Percentiles rank a stretch among this genome's conserved stretches.
These are phyloP conservation scores for Epinephelus awoara DNA, from an alignment of 2,797 vertebrate species.

Conservation along the genomic window DNA sequence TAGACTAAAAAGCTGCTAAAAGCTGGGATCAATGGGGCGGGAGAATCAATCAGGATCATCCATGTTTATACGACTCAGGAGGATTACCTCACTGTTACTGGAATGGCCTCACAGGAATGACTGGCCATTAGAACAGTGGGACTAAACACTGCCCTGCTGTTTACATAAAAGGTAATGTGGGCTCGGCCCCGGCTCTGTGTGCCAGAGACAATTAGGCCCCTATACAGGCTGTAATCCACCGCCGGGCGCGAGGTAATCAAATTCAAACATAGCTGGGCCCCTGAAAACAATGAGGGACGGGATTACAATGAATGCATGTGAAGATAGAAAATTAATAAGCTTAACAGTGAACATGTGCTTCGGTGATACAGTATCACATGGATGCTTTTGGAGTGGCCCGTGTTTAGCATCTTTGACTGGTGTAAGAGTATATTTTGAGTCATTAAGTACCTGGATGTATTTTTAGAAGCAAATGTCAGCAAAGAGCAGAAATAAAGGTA, in stretches of 20 bases:
- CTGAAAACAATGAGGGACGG: slow-evolving; percentile 60
- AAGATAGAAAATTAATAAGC: slow-evolving; percentile 54
- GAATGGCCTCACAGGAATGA: slow-evolving; percentile 77
- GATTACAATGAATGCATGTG: slow-evolving; percentile 47
- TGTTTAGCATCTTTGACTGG: background rate
- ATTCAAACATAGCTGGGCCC: slow-evolving; percentile 61
- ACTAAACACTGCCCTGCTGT: slow-evolving; percentile 78
- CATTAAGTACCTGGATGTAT: background rate
- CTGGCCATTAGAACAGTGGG: slow-evolving; percentile 78
- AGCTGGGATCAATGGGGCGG: slow-evolving; percentile 77
- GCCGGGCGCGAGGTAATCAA: slow-evolving; percentile 57
- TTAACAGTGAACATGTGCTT: slow-evolving; percentile 36
- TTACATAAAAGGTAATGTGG: slow-evolving; percentile 80
- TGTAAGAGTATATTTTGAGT: background rate
- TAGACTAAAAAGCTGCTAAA: slow-evolving; percentile 78
- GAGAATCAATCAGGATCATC: slow-evolving; percentile 81
- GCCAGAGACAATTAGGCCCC: slow-evolving; percentile 73
- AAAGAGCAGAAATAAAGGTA: background rate
- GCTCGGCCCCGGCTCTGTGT: slow-evolving; percentile 57
- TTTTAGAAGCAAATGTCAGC: background rate
- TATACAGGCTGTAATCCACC: slow-evolving; percentile 60
- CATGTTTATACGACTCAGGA: slow-evolving; percentile 79
- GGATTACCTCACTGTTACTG: slow-evolving; percentile 83
- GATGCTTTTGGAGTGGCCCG: background rate
- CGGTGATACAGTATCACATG: background rate